These are phyloP conservation scores for Muscina levida DNA, from an alignment of 2,888 invertebrate genomes.

Conservation along the genomic window DNA sequence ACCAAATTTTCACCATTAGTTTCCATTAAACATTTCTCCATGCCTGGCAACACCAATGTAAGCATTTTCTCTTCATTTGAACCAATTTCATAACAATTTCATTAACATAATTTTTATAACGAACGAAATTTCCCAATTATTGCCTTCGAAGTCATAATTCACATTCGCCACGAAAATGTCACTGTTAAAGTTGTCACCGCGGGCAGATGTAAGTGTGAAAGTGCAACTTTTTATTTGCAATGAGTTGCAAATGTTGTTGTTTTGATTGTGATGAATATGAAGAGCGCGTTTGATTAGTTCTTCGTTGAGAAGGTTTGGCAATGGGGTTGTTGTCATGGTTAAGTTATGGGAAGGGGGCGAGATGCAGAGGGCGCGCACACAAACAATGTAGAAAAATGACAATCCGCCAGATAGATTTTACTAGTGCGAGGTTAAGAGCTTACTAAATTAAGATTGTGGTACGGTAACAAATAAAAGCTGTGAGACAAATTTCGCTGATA, in stretches of 20 bases:
- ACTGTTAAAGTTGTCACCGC: constrained; percentile 75
- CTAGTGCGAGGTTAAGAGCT: too few relatives aligned
- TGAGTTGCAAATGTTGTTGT: constrained; percentile 25
- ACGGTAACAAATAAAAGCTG: too few relatives aligned
- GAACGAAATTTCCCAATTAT: constrained; percentile 56
- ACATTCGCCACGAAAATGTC: constrained; percentile 70
- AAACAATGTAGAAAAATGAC: too few relatives aligned
- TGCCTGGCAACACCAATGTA: constrained; percentile 69
- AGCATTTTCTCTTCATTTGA: constrained; percentile 71
- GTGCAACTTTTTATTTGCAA: constrained; percentile 46
- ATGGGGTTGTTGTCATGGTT: constrained; percentile 37
- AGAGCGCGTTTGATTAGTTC: constrained; percentile 55
- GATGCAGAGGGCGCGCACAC: not conserved
- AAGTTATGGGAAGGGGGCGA: not conserved
- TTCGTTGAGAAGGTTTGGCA: constrained; percentile 51
- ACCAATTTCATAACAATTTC: constrained; percentile 69
- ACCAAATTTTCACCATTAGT: constrained; percentile 4
- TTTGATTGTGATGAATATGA: constrained; percentile 36
- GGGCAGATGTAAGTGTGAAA: constrained; percentile 54
- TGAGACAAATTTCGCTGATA: too few relatives aligned
- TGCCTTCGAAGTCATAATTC: constrained; percentile 54
- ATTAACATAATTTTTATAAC: constrained; percentile 72
- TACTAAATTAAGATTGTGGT: too few relatives aligned
- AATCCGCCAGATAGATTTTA: too few relatives aligned
- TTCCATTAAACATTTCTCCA: constrained; percentile 66